Conservation (phyloP, 2,888 invertebrate species). For the Oscheius sp. region DNA sequence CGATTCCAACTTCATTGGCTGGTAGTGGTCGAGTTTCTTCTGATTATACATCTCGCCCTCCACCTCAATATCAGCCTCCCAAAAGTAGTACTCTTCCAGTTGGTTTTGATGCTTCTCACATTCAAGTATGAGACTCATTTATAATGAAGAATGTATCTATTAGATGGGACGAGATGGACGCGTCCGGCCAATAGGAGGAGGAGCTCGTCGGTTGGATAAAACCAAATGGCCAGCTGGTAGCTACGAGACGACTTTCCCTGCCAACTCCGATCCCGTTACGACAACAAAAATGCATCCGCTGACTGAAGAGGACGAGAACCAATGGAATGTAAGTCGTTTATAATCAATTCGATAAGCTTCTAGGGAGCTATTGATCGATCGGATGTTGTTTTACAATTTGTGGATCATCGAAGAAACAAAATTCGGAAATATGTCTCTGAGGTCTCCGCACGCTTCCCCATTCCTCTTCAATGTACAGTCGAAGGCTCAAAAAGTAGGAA, state of each 20-base stretch:
- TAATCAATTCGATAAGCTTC: neutral
- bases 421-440: conserved; percentile 90
- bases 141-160: neutral
- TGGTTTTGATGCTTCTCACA: conserved; percentile 19
- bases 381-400: conserved; percentile 85
- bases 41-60: conserved; percentile 32
- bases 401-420: conserved; percentile 90
- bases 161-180: conserved; percentile 59
- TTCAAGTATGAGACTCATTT: conserved; percentile 22
- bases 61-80: conserved; percentile 36
- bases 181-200: conserved; percentile 52
- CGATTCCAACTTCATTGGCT: conserved; percentile 12
- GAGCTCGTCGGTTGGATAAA: conserved; percentile 33
- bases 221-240: conserved; percentile 46
- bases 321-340: conserved; percentile 15
- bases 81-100: conserved; percentile 31
- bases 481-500: conserved; percentile 76
- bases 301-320: conserved; percentile 39
- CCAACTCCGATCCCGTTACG: conserved; percentile 46
- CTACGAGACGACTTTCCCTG: conserved; percentile 50
- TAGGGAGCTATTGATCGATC: conserved; percentile 52
- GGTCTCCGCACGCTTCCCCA: conserved; percentile 83
- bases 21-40: conserved; percentile 18
- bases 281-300: conserved; percentile 50
- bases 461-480: conserved; percentile 90